Evolutionary conservation across 2,797 vertebrate genomes (phyloP).

Genomic region (Heterohyrax brucei): DNA sequence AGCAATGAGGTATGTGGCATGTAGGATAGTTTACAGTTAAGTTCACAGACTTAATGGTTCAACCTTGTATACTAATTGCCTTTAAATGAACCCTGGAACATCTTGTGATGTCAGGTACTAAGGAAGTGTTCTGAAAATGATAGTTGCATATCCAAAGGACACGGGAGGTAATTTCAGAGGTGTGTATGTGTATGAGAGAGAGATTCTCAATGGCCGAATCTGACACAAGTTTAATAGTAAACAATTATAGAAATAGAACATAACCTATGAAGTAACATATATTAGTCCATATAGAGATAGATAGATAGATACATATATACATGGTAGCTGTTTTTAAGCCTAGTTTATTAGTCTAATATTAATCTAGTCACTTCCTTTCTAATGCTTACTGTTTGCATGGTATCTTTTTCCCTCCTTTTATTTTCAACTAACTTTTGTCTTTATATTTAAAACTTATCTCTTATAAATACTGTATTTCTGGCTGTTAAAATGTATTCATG

Average conservation of each 20-base stretch:
- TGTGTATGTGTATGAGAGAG: no score
- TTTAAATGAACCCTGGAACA: neutral
- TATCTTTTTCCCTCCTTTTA: constrained; percentile 4
- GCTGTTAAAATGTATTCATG: constrained; percentile 32
- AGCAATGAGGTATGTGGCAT: no score
- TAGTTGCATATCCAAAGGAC: neutral
- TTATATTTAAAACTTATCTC: no score
- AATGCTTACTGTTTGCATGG: neutral
- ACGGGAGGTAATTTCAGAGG: neutral
- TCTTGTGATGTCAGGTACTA: neutral
- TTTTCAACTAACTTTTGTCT: neutral
- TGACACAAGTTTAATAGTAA: neutral
- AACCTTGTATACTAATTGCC: no score
- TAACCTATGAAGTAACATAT: constrained; percentile 21
- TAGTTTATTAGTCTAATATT: constrained; percentile 26
- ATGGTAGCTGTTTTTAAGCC: neutral
- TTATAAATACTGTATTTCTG: neutral
- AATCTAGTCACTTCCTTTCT: constrained; percentile 15
- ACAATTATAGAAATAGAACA: neutral
- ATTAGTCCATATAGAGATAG: neutral
- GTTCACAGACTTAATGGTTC: no score
- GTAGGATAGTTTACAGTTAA: no score
- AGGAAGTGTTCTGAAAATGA: neutral
- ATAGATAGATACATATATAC: neutral
- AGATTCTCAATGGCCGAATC: neutral